Base-by-base conservation (phyloP, 1,140 invertebrate genomes). In the Diorhabda carinulata region DNA sequence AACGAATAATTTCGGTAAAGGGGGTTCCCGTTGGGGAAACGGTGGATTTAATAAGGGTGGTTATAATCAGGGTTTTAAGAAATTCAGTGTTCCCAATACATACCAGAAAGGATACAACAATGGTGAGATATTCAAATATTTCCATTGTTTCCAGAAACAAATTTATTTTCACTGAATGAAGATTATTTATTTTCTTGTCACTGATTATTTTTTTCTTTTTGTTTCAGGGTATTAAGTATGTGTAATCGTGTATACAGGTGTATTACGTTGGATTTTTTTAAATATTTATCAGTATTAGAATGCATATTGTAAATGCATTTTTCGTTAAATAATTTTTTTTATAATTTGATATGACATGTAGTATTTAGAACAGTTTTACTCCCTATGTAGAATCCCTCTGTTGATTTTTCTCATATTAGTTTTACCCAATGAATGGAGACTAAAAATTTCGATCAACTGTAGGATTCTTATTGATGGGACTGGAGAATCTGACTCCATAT, bases 1-100 rank as follows among this genome's bases (percentile, higher is more conserved):
- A 42, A 43, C 62, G 10, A 64, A 67, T 25, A 52, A 59, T 7
- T 72, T 56, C 47, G 70, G 70, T n/a, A 69, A 68, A 25, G 44
- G 44, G 3, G 52, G 43, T 6, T 43, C 47, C 4, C 25, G 64
- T 52, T 65, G 68, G 66, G 67, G 68, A 40, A 62, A 68, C 5
- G 60, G 44, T 9, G 61, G 67, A 8, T 59, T 45, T 43, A 67
- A 61, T 67, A 42, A 52, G 10, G 57, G 65, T 5, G 43, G 6
- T 52, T 8, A 52, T n/a, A 52, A 52, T 4, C 47, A 52, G n/a
- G 47, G 47, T 4, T 52, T 8, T 4, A 52, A n/a, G 47, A 52
- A 52, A 52, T 52, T 52, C n/a, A n/a, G 47, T 52, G 4, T 2
- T 0, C 6, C 47, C 6, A 52, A 52, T 52, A 52, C 6, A 8